Evolutionary conservation across 2,888 invertebrate genomes (phyloP).

Genomic region (Tiliacea citrago): DNA sequence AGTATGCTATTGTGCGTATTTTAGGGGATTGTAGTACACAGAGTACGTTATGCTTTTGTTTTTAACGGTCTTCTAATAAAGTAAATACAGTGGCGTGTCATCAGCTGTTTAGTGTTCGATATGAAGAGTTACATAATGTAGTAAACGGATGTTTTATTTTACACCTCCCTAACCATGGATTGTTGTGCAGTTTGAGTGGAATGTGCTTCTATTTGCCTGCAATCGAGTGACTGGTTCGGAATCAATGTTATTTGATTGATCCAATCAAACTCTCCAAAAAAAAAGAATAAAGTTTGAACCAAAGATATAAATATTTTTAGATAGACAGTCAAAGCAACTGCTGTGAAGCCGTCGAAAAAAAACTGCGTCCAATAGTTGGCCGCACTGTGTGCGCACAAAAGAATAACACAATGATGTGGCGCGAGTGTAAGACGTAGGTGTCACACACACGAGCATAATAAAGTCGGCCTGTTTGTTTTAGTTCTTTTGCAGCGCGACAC

Average conservation of each 20-base stretch:
- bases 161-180: background rate
- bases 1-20: constrained; percentile 15
- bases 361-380: too few species aligned
- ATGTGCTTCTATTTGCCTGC: background rate
- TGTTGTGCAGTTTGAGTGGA: background rate
- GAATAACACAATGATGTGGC: too few species aligned
- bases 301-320: too few species aligned
- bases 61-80: background rate
- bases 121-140: background rate
- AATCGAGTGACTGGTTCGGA: background rate
- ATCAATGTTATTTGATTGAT: background rate
- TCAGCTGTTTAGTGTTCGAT: background rate
- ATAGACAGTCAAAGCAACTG: too few species aligned
- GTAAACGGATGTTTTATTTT: constrained; percentile 1
- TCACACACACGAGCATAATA: too few species aligned
- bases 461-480: too few species aligned
- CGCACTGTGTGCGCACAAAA: too few species aligned
- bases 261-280: background rate
- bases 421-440: too few species aligned
- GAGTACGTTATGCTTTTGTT: background rate
- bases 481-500: too few species aligned
- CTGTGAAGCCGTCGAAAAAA: too few species aligned
- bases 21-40: background rate
- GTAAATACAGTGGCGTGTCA: background rate
- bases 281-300: background rate